Percentiles rank a stretch among this genome's conserved stretches.
Evolutionary conservation across 1,140 invertebrate species (phyloP).

Genomic region (Anthonomus grandis): DNA sequence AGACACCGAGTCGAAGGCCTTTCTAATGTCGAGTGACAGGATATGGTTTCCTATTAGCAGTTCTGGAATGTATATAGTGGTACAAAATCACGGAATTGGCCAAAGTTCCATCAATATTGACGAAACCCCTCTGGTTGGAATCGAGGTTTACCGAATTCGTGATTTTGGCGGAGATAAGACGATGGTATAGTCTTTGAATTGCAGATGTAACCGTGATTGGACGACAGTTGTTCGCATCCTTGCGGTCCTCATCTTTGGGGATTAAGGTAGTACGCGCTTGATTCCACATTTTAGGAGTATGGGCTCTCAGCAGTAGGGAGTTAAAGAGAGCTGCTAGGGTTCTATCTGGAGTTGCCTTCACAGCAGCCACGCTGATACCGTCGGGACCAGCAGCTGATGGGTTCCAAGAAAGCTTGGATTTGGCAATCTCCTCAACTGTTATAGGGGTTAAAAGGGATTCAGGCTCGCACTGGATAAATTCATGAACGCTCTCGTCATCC

Average conservation of each 20-base stretch:
- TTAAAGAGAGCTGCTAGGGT: no score
- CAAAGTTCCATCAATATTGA: no score
- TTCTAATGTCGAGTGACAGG: neutral
- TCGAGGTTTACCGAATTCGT: no score
- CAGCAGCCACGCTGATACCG: neutral
- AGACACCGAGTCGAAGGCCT: neutral
- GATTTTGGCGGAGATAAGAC: no score
- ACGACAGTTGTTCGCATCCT: constrained; percentile 21
- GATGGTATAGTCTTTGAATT: neutral
- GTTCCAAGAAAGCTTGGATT: no score
- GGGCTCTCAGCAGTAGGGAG: no score
- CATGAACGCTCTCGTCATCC: no score
- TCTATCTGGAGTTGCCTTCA: neutral
- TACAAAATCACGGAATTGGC: neutral
- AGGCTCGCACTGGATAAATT: no score
- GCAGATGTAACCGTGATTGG: constrained; percentile 26
- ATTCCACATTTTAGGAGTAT: no score
- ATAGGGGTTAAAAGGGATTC: no score
- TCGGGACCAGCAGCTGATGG: neutral
- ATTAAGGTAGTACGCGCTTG: constrained; percentile 13
- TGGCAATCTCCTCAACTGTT: no score
- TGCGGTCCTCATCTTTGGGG: constrained; percentile 25
- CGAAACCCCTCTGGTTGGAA: no score
- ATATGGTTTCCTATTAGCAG: neutral
- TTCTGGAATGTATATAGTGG: neutral